Evolutionary conservation across 2,888 invertebrate genomes (phyloP).

Genomic region (Sesia apiformis): DNA sequence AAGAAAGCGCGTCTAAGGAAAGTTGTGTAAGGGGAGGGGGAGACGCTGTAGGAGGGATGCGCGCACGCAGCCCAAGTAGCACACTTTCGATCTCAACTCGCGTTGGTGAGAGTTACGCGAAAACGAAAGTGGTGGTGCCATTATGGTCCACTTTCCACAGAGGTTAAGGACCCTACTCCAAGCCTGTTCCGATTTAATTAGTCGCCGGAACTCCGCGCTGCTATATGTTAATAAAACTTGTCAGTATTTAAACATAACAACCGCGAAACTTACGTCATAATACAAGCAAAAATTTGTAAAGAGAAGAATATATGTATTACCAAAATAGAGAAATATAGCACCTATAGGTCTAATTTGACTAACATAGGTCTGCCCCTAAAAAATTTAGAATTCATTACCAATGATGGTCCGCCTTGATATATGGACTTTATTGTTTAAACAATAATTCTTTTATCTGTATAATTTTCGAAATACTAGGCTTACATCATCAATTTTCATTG

Average conservation of each 20-base stretch:
- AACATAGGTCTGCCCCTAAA: no score
- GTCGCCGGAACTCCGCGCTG: slow-evolving; percentile 21
- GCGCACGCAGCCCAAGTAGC: slow-evolving; percentile 68
- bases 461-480: no score
- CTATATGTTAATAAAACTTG: slow-evolving; percentile 5
- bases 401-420: no score
- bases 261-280: background rate
- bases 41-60: slow-evolving; percentile 31
- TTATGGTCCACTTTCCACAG: slow-evolving; percentile 69
- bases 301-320: no score
- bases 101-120: slow-evolving; percentile 74
- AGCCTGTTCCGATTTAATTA: slow-evolving; percentile 44
- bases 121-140: slow-evolving; percentile 76
- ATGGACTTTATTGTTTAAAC: no score
- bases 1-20: slow-evolving; percentile 70
- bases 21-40: slow-evolving; percentile 39
- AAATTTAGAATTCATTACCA: no score
- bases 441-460: no score
- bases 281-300: no score
- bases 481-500: no score
- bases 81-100: slow-evolving; percentile 71
- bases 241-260: slow-evolving; percentile 6
- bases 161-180: slow-evolving; percentile 58
- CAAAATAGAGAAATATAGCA: no score
- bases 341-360: no score